phyloP scores from a whole-genome alignment of 2,888 invertebrate genomes.

The Lithophane semibrunnea region DNA sequence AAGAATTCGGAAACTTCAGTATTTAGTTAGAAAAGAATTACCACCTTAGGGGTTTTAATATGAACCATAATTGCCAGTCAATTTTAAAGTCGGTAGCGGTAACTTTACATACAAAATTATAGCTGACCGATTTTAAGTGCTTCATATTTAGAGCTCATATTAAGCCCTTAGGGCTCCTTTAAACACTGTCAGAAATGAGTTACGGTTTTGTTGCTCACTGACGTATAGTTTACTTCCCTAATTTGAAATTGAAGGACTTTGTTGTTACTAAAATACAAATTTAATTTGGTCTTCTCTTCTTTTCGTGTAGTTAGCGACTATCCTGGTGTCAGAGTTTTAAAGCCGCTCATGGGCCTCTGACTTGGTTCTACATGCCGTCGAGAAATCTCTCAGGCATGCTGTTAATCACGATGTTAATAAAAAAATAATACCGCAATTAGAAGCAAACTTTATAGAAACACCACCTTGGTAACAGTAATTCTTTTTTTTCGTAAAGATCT shows the following conservation, averaged over 20 bases:
- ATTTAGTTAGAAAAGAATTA: constrained; percentile 26
- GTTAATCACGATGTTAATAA: no score
- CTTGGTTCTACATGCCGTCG: no score
- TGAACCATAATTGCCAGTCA: constrained; percentile 39
- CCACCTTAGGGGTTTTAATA: constrained; percentile 34
- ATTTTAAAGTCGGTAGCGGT: constrained; percentile 42
- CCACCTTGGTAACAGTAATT: no score
- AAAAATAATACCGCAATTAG: no score
- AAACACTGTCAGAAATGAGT: constrained; percentile 19
- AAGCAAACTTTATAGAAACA: no score
- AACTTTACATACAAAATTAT: constrained; percentile 49
- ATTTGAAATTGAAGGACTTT: neutral
- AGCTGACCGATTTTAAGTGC: constrained; percentile 30
- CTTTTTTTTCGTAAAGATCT: no score
- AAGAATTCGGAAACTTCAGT: neutral
- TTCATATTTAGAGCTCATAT: constrained; percentile 19
- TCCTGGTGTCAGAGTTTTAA: no score
- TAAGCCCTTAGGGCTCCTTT: constrained; percentile 35
- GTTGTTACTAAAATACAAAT: neutral
- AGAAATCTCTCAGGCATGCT: no score
- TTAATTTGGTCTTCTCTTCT: neutral
- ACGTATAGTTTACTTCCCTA: neutral
- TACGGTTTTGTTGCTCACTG: neutral
- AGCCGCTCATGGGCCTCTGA: no score
- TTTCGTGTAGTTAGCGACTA: no score